Evolutionary conservation across 2,888 invertebrate species (phyloP).

Genomic region (Pristionchus mayeri): DNA sequence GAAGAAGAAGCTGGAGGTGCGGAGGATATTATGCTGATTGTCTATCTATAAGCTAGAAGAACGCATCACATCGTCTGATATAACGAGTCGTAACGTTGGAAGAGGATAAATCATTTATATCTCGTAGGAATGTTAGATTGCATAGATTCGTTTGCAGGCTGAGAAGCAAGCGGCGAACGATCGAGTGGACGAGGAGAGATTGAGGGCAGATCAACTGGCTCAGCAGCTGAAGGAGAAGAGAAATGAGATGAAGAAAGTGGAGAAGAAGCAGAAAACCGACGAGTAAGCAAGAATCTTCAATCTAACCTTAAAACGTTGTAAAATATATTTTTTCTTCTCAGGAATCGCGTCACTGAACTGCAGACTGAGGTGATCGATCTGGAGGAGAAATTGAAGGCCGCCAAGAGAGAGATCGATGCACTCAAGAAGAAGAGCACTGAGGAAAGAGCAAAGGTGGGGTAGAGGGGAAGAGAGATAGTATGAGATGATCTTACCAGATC

Average conservation of each 20-base stretch:
- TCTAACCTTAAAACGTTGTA: no score
- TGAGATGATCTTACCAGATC: no score
- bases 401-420: constrained; percentile 59
- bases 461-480: background rate
- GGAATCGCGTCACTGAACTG: constrained; percentile 53
- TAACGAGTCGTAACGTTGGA: no score
- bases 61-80: no score
- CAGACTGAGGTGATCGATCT: constrained; percentile 56
- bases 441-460: constrained; percentile 55
- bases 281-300: constrained; percentile 54
- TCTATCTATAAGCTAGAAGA: no score
- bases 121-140: no score
- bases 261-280: constrained; percentile 61
- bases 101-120: no score
- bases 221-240: constrained; percentile 59
- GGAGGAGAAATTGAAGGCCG: constrained; percentile 61
- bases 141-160: constrained; percentile 29
- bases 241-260: constrained; percentile 59
- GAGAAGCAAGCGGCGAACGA: constrained; percentile 37
- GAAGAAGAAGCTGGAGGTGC: constrained; percentile 51
- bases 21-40: background rate
- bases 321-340: constrained; percentile 42
- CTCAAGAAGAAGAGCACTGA: constrained; percentile 64
- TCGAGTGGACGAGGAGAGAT: constrained; percentile 51
- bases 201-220: constrained; percentile 37